Evolutionary conservation across 2,888 invertebrate genomes (phyloP), one percentile per base, ranked within the genome.

Genomic region (Plebejus melissa): DNA sequence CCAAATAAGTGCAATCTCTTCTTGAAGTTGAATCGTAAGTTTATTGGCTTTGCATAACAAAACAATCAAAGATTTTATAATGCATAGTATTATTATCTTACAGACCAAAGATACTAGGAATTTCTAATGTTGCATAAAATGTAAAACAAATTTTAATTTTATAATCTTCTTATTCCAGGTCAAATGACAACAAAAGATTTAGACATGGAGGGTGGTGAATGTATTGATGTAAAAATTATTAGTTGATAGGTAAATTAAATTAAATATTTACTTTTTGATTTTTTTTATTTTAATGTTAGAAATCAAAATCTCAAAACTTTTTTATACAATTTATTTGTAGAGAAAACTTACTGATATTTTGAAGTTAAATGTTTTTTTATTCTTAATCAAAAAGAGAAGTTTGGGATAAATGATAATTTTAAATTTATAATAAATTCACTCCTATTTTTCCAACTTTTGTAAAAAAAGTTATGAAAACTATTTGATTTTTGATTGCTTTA

Each of bases 121-220:
- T 22, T 58, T 58, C 22, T 58, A 22, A 11, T 9, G 46, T 46
- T 46, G 2, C 46, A 46, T 46, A 9, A 9, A 46, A 46, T 46
- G 9, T 46, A 46, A 11, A 46, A 46, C 46, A 46, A 46, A 46
- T 46, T 46, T 46, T 38, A 71, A 58, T 74, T 76, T 9, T 75
- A 4, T 76, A 60, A 74, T 75, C 77, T 79, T 80, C 74, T 70
- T 88, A 9, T 46, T 88, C 36, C 84, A 91, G 91, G 87, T 76
- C 87, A 85, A 78, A 81, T 76, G 9, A 94, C 94, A 0, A 84
- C 94, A 0, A 79, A 81, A 9, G 89, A 90, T 0, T 79, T 94
- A 50, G 94, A 93, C 0, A 78, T 95, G 1, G 94, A 94, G 80
- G 94, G 93, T 0, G 95, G 91, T 0, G 94, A 94, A 80, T 94